phyloP scores from a whole-genome alignment of 2,888 invertebrate genomes.

The Xestia xanthographa region DNA sequence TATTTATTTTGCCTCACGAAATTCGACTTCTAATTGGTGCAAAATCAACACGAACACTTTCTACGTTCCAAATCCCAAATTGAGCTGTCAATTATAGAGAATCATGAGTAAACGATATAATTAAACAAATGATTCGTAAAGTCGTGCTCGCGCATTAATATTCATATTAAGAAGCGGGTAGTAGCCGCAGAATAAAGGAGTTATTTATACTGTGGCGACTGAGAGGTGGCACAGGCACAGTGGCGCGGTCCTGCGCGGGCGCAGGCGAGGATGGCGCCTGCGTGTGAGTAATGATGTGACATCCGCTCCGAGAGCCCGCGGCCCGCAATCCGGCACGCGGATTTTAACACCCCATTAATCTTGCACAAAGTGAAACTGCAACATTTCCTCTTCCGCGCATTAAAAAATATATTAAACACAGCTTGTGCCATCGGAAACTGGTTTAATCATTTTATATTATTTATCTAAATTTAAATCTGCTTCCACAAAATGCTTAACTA shows the following conservation, averaged over 20 bases:
- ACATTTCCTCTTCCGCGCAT: conserved; percentile 57
- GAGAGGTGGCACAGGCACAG: background rate
- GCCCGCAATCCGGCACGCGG: conserved; percentile 54
- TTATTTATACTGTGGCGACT: conserved; percentile 40
- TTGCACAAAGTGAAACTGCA: conserved; percentile 62
- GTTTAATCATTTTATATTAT: conserved; percentile 36
- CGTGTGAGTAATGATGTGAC: conserved; percentile 61
- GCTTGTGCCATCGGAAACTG: conserved; percentile 50
- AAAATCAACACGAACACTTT: conserved; percentile 79
- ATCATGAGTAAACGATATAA: conserved; percentile 64
- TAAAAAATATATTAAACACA: conserved; percentile 27
- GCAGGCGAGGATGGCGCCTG: conserved; percentile 47
- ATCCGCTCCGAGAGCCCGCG: conserved; percentile 61
- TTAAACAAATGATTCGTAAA: conserved; percentile 69
- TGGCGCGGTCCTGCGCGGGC: conserved; percentile 13
- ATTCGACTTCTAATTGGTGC: conserved; percentile 64
- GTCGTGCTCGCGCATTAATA: conserved; percentile 64
- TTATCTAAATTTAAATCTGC: conserved; percentile 48
- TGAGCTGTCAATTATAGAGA: conserved; percentile 68
- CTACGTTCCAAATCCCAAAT: conserved; percentile 77
- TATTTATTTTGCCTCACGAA: conserved; percentile 64
- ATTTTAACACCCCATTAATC: conserved; percentile 76
- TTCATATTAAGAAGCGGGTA: conserved; percentile 53
- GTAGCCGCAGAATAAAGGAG: conserved; percentile 36
- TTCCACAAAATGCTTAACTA: conserved; percentile 53